A percentile compares a stretch with the other conserved stretches of the same genome.
Conservation (phyloP, 2,113 vertebrate species). For the Protobothrops flavoviridis region DNA sequence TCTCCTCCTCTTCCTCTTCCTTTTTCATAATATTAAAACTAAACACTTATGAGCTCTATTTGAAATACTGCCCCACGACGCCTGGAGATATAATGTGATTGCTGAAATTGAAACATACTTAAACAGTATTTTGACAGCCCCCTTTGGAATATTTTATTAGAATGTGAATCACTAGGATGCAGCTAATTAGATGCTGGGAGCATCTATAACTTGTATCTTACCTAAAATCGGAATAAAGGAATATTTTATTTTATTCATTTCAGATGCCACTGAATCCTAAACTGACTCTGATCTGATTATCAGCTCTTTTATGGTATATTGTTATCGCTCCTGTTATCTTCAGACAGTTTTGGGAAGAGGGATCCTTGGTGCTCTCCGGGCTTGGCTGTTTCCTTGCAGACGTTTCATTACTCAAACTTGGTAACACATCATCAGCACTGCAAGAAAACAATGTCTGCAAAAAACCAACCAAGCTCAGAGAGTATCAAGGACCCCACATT, state of each 20-base stretch:
- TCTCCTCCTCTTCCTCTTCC: rapidly evolving
- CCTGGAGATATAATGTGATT: not conserved
- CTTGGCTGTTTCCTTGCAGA: no score
- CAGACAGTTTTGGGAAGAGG: not conserved
- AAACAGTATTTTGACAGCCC: not conserved
- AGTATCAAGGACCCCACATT: no score
- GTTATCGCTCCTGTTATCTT: not conserved
- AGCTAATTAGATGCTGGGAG: not conserved
- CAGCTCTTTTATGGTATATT: not conserved
- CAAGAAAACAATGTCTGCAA: no score
- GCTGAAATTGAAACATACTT: not conserved
- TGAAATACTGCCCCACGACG: not conserved
- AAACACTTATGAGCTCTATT: not conserved
- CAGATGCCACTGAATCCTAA: not conserved
- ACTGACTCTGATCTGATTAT: not conserved
- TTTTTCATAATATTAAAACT: rapidly evolving
- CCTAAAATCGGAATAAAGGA: not conserved
- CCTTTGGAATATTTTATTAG: not conserved
- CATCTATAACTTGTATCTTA: not conserved
- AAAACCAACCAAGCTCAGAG: no score
- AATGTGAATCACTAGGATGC: not conserved
- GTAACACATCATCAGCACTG: no score
- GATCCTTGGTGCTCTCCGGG: no score
- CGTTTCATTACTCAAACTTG: no score
- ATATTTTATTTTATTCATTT: not conserved